These are phyloP conservation scores for Epicauta chinensis DNA, from an alignment of 1,140 invertebrate species.

Conservation along the genomic window DNA sequence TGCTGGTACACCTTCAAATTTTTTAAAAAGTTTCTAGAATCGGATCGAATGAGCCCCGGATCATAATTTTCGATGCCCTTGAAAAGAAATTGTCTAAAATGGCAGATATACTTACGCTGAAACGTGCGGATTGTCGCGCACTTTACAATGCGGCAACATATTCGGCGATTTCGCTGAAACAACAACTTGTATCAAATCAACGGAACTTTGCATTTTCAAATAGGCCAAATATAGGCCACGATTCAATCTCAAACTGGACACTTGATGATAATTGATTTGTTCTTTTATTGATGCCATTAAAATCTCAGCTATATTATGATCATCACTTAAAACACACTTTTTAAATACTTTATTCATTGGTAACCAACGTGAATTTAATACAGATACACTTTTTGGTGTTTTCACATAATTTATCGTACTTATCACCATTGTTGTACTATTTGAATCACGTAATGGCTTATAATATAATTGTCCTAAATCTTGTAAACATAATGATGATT, in stretches of 20 bases:
- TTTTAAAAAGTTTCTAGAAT: too few species aligned
- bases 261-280: slow-evolving; percentile 88
- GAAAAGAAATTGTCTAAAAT: background rate
- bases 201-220: slow-evolving; percentile 90
- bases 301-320: slow-evolving; percentile 72
- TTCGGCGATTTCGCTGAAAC: slow-evolving; percentile 87
- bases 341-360: slow-evolving; percentile 66
- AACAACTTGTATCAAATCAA: slow-evolving; percentile 89
- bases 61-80: too few species aligned
- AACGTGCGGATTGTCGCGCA: slow-evolving; percentile 91
- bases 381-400: slow-evolving; percentile 75
- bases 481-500: slow-evolving; percentile 80
- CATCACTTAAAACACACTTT: slow-evolving; percentile 53
- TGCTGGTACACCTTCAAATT: too few species aligned
- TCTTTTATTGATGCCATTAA: slow-evolving; percentile 80
- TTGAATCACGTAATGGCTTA: slow-evolving; percentile 76
- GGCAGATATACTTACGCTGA: slow-evolving; percentile 66
- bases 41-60: too few species aligned
- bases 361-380: slow-evolving; percentile 85
- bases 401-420: slow-evolving; percentile 79
- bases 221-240: slow-evolving; percentile 91
- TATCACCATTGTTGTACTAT: slow-evolving; percentile 80
- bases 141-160: slow-evolving; percentile 85
- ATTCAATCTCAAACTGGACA: slow-evolving; percentile 69
- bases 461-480: slow-evolving; percentile 91